A percentile compares a stretch with the other conserved stretches of the same genome.
These are phyloP conservation scores for Dicranocentrus wangi DNA, from an alignment of 2,888 invertebrate species.

Conservation along the genomic window DNA sequence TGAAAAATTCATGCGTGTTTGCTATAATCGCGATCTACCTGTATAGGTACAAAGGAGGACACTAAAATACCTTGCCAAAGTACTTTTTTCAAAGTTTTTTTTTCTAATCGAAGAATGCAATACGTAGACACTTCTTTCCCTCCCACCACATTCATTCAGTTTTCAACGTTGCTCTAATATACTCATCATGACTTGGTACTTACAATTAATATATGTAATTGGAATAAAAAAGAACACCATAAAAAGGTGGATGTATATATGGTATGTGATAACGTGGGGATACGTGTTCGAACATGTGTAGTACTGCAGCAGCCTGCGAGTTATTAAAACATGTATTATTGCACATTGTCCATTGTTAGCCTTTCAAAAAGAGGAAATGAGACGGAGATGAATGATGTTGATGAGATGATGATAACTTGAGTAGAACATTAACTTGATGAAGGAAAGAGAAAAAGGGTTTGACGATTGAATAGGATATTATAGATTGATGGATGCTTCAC, in stretches of 20 bases:
- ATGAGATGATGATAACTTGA: constrained; percentile 32
- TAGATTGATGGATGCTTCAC: too few relatives aligned
- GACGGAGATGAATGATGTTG: constrained; percentile 44
- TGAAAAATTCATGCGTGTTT: too few relatives aligned
- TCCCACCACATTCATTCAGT: background rate
- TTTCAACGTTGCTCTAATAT: constrained; percentile 10
- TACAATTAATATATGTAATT: background rate
- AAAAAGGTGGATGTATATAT: background rate
- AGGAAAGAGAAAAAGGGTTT: background rate
- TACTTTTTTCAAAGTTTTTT: too few relatives aligned
- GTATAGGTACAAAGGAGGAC: too few relatives aligned
- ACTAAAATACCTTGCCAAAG: too few relatives aligned
- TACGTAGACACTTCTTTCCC: background rate
- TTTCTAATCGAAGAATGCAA: too few relatives aligned
- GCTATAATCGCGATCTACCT: too few relatives aligned
- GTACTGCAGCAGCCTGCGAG: constrained; percentile 1
- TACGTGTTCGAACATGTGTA: background rate
- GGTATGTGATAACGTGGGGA: background rate
- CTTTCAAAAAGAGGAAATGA: constrained; percentile 52
- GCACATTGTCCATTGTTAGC: constrained; percentile 29
- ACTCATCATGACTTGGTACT: constrained; percentile 23
- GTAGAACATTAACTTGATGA: constrained; percentile 16
- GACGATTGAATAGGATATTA: too few relatives aligned
- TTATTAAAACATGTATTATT: constrained; percentile 17
- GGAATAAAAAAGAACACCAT: constrained; percentile 17